A percentile compares a stretch with the other conserved stretches of the same genome.
These are phyloP conservation scores for Microcebus murinus DNA, from an alignment of 2,113 vertebrate genomes.

Conservation along the genomic window DNA sequence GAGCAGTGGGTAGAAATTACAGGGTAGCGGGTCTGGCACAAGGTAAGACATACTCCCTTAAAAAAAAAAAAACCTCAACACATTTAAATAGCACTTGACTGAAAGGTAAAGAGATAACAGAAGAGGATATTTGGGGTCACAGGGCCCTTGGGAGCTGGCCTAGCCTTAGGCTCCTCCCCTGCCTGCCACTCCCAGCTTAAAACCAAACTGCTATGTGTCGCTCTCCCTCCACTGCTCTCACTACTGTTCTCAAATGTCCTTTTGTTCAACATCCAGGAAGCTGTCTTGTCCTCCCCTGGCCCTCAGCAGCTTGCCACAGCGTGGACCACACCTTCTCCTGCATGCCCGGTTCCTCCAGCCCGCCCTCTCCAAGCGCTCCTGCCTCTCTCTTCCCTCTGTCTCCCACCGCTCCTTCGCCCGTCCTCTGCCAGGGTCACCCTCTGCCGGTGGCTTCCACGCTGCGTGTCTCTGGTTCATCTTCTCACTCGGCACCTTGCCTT, in stretches of 20 bases:
- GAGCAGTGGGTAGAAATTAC: neutral
- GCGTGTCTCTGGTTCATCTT: neutral
- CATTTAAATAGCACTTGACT: neutral
- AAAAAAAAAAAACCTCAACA: neutral
- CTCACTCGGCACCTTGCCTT: neutral
- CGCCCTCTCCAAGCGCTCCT: neutral
- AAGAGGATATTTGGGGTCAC: neutral
- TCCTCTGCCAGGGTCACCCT: neutral
- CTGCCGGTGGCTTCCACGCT: neutral
- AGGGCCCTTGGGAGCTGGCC: neutral
- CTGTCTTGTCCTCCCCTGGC: neutral
- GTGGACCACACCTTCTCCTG: neutral
- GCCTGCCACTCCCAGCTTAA: neutral
- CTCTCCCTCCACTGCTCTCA: neutral
- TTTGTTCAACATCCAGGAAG: neutral
- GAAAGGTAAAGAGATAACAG: neutral
- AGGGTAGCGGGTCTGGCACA: neutral
- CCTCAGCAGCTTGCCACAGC: neutral
- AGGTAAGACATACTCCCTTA: neutral
- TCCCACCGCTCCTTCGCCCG: neutral
- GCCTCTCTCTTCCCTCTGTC: no score
- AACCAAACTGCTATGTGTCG: neutral
- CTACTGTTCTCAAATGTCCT: accelerated
- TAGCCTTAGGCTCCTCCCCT: neutral
- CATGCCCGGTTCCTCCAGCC: neutral